Evolutionary conservation across 2,888 invertebrate species (phyloP), one percentile per base, ranked within the genome.

Genomic region (Macropis europaea): DNA sequence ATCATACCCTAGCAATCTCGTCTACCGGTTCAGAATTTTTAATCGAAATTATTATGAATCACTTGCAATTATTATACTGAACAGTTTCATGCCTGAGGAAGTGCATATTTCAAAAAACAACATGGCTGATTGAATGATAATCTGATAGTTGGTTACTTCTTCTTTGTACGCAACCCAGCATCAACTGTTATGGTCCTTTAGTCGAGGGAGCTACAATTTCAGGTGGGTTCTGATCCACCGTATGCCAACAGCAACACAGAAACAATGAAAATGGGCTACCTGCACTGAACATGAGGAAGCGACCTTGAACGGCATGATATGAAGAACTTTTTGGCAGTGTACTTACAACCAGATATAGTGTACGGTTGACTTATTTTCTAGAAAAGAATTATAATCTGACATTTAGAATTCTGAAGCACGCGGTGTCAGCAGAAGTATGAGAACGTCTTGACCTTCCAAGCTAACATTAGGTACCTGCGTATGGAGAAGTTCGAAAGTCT

Each of bases 391-490:
- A 11, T 30, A 26, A 22, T 19, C 13, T 50, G 59, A 50, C 59
- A 60, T 56, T 67, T 17, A 13, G 22, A 24, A 15, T 32, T 15
- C 1, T 7, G 30, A 43, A 38, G 24, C n/a, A n/a, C n/a, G 42
- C 2, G 34, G 11, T 22, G 15, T 17, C 13, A 2, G 68, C 34
- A 47, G 42, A 68, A 54, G 48, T 48, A 67, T 68, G 68, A 67
- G 68, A 68, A 67, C 67, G 68, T 48, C 48, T 28, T 28, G 42
- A 66, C 67, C 68, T 71, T 71, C 72, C 30, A 30, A n/a, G 48
- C 26, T 13, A 24, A 36, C 19, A 53, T 6, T 15, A 38, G 66
- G 11, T 30, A 11, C 42, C 56, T 34, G 22, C 47, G 11, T 22
- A 40, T 34, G 11, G 22, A 17, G 22, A 40, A 53, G 9, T 28